Evolutionary conservation across 2,888 invertebrate species (phyloP).

Genomic region (Plagiodera versicolora): DNA sequence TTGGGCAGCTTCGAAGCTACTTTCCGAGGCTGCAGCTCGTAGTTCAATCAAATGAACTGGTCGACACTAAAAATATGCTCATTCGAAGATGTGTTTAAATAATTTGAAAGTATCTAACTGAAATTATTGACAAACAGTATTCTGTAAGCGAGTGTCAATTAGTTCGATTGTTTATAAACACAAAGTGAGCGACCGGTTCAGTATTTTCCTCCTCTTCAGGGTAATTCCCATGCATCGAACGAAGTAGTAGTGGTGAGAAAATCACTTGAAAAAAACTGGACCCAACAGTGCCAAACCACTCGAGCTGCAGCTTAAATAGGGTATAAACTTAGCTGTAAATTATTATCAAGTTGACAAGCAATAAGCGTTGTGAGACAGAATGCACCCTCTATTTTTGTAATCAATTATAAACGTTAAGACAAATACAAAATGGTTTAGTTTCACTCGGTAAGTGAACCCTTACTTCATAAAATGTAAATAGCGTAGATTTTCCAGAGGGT

Average conservation of each 20-base stretch:
- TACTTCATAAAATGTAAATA: constrained; percentile 44
- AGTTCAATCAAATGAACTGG: neutral
- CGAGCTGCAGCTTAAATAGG: constrained; percentile 20
- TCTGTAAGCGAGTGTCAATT: constrained; percentile 1
- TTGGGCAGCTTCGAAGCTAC: constrained; percentile 42
- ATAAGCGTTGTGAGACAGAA: constrained; percentile 57
- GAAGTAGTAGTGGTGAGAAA: neutral
- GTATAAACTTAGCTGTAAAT: constrained; percentile 43
- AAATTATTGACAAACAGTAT: too few species aligned
- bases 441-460: constrained; percentile 47
- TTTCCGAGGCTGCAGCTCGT: constrained; percentile 33
- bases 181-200: neutral
- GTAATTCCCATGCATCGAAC: neutral
- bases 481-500: constrained; percentile 49
- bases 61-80: neutral
- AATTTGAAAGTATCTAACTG: neutral
- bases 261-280: constrained; percentile 13
- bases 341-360: constrained; percentile 55
- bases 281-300: constrained; percentile 31
- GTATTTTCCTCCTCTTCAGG: neutral
- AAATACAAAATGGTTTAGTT: constrained; percentile 43
- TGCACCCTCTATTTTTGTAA: constrained; percentile 60
- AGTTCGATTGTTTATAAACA: neutral
- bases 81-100: neutral
- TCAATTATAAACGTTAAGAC: constrained; percentile 53